Evolutionary conservation across 1,140 invertebrate species (phyloP), one percentile per base, ranked within the genome.

Genomic region (Drosophila parabipectinata): DNA sequence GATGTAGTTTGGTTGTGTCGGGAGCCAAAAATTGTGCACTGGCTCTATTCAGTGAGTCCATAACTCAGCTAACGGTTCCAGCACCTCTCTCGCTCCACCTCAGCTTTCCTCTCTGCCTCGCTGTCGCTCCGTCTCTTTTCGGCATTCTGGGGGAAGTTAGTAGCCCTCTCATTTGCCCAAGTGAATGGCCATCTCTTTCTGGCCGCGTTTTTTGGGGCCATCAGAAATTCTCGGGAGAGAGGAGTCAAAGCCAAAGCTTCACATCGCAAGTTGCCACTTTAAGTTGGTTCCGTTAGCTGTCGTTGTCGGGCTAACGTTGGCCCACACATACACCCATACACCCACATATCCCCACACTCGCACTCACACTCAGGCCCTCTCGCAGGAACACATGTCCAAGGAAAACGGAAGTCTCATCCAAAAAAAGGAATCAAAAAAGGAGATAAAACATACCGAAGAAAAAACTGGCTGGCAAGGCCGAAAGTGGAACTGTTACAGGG

Each of bases 1-100:
- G 32, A 10, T 41, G 39, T 15, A 41, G 39, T n/a, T n/a, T 15
- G 12, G 41, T 44, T 44, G 53, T 56, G 54, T 72, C 52, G 61
- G 58, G 75, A 75, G 52, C 72, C 68, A 78, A 72, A 60, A 62
- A 69, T 63, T 64, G 32, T 39, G 50, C 37, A 48, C 62, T 64
- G 77, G 74, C 74, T 69, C 26, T 63, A 75, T 74, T 34, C 10
- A 77, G 2, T 69, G 77, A 57, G 75, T 68, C 69, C 59, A 79
- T 79, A 79, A 77, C 72, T 74, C 72, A 74, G 51, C 58, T 8
- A 52, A 30, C 60, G 24, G 32, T 44, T 18, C 15, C 14, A 44
- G 41, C 28, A 14, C n/a, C 26, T 15, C 18, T 32, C 50, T 14
- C 3, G 24, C 8, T n/a, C 50, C 14, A 5, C 9, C 7, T 52